Evolutionary conservation across 2,797 vertebrate genomes (phyloP), one percentile per base, ranked within the genome.

Genomic region (Scomberomorus guttatus): DNA sequence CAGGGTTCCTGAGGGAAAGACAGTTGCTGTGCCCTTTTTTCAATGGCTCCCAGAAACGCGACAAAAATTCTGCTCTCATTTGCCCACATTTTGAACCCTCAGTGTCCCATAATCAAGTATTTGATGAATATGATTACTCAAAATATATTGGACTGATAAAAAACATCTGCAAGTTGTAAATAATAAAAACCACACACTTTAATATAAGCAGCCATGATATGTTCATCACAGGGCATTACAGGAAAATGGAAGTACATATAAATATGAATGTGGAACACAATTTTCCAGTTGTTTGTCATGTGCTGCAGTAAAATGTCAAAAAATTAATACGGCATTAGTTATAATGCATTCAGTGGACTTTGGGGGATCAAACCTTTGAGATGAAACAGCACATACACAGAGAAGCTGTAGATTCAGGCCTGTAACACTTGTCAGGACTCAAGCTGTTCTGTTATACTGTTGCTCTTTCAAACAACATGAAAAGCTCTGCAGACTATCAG

Each of bases 401-500:
- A 20, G n/a, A 59, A n/a, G 25, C 60, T 58, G 56, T 46, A 57
- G 22, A 59, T n/a, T 62, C 44, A 32, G 17, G 60, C 20, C 13
- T 0, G 37, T 46, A 72, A 83, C 51, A 62, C 51, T 74, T 71
- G 55, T 73, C 51, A 64, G 27, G 46, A 64, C 64, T 75, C 69
- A 1, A 7, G 22, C 73, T 84, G 59, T 37, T 46, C 42, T 60
- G 24, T 69, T 62, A 71, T 50, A 25, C 74, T 76, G 52, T 32
- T 78, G 50, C 54, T 83, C 51, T 62, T 65, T 77, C 32, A 71
- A 73, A 84, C 24, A 81, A 63, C 69, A 77, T 80, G 42, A 80
- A 63, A 73, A 69, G 48, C 63, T 76, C 54, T 42, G 32, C 57
- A 66, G 61, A 69, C 44, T 50, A 39, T 59, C 42, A 64, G 64